These are phyloP conservation scores for Ischnus inquisitorius DNA, from an alignment of 2,888 invertebrate genomes.

Conservation along the genomic window DNA sequence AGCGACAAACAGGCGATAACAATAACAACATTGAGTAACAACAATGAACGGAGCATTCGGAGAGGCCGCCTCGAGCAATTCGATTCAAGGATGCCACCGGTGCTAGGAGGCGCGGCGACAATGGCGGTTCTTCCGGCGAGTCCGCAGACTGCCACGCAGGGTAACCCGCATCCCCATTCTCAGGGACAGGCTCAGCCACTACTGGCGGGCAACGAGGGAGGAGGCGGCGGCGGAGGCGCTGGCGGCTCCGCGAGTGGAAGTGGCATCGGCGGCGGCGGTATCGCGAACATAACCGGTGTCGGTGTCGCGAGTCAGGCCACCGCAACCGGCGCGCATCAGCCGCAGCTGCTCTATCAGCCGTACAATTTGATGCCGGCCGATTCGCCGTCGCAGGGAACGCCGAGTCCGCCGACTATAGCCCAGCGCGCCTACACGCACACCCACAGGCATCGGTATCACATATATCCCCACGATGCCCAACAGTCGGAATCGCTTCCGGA, in stretches of 20 bases:
- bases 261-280: slow-evolving; percentile 40
- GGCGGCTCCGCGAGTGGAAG: slow-evolving; percentile 42
- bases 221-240: slow-evolving; percentile 50
- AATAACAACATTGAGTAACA: slow-evolving; percentile 42
- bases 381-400: slow-evolving; percentile 77
- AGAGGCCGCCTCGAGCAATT: slow-evolving; percentile 31
- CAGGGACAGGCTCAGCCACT: slow-evolving; percentile 72
- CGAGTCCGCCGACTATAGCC: slow-evolving; percentile 73
- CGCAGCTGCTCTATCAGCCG: slow-evolving; percentile 83
- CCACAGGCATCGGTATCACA: slow-evolving; percentile 63
- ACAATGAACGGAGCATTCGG: slow-evolving; percentile 68
- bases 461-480: slow-evolving; percentile 57
- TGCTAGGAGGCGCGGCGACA: slow-evolving; percentile 84
- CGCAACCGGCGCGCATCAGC: slow-evolving; percentile 73
- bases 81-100: slow-evolving; percentile 83
- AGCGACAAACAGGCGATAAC: not conserved
- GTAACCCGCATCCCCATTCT: slow-evolving; percentile 79
- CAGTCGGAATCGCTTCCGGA: slow-evolving; percentile 63
- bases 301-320: slow-evolving; percentile 48
- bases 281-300: slow-evolving; percentile 69
- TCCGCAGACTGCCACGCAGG: slow-evolving; percentile 84
- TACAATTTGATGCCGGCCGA: slow-evolving; percentile 82
- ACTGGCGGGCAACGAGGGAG: slow-evolving; percentile 66
- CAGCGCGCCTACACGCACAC: slow-evolving; percentile 67
- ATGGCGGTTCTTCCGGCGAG: slow-evolving; percentile 85